phyloP scores from a whole-genome alignment of 2,113 vertebrate genomes.

The Mormyrus lacerda region DNA sequence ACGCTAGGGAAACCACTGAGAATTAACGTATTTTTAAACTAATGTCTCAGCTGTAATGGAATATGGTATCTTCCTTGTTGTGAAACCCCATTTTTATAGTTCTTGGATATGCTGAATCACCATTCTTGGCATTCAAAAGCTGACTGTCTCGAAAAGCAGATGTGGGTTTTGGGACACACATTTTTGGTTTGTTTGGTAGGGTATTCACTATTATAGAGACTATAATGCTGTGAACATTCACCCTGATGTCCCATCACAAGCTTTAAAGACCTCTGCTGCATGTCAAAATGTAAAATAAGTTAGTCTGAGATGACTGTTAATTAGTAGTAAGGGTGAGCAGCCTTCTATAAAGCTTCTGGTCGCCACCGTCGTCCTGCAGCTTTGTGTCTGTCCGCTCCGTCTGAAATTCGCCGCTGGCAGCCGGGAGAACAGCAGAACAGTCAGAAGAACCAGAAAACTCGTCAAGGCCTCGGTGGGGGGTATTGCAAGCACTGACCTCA shows the following conservation, averaged over 20 bases:
- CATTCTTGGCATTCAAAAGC: slow-evolving; percentile 23
- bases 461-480: not conserved
- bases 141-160: slow-evolving; percentile 33
- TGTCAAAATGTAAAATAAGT: not conserved
- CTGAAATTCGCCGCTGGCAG: not conserved
- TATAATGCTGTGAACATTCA: not conserved
- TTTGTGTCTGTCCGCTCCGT: not conserved
- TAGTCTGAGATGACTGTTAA: not conserved
- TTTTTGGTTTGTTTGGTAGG: not conserved
- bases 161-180: slow-evolving; percentile 13
- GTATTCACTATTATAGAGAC: not conserved
- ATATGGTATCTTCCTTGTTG: slow-evolving; percentile 23
- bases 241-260: not conserved
- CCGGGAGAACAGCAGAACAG: not conserved
- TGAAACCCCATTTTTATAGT: slow-evolving; percentile 6
- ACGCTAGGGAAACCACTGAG: not conserved
- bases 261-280: not conserved
- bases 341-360: not conserved
- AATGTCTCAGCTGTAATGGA: slow-evolving; percentile 24
- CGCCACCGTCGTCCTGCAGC: not conserved
- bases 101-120: slow-evolving; percentile 43
- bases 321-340: not conserved
- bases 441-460: not conserved
- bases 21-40: not conserved
- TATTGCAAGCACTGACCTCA: not conserved